Evolutionary conservation across 2,113 vertebrate genomes (phyloP).

Genomic region (Nipponia nippon): DNA sequence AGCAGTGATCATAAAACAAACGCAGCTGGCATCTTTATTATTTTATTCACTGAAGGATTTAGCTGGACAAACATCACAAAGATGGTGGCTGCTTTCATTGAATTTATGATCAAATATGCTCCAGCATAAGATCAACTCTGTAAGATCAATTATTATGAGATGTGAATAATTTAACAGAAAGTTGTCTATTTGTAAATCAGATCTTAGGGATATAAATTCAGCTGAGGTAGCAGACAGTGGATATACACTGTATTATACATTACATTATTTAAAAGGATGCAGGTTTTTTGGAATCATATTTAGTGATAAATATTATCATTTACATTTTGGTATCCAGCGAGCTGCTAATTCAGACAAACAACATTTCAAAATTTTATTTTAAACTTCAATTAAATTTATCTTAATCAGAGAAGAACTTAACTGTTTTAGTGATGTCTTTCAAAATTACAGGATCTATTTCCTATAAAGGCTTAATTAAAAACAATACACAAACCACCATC

Average conservation of each 20-base stretch:
- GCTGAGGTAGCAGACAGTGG: conserved; percentile 19
- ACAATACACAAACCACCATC: background rate
- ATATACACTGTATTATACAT: background rate
- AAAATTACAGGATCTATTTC: background rate
- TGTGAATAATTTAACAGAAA: conserved; percentile 79
- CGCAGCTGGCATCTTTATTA: conserved; percentile 66
- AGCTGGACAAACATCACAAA: conserved; percentile 80
- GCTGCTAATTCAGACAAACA: background rate
- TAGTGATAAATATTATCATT: background rate
- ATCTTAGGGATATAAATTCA: conserved; percentile 54
- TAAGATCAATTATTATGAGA: conserved; percentile 73
- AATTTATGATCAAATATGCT: conserved; percentile 80
- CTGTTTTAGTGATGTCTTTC: background rate
- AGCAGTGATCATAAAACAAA: conserved; percentile 38
- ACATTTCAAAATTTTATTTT: background rate
- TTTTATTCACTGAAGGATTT: conserved; percentile 74
- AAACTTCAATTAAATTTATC: background rate
- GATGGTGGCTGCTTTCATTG: conserved; percentile 72
- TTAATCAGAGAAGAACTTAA: background rate
- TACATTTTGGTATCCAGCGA: background rate
- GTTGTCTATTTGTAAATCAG: conserved; percentile 66
- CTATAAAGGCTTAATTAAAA: background rate
- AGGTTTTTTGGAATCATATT: background rate
- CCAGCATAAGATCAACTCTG: conserved; percentile 58
- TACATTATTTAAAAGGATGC: background rate